A percentile compares a stretch with the other conserved stretches of the same genome.
These are phyloP conservation scores for Catamblyrhynchus diadema DNA, from an alignment of 2,797 vertebrate genomes.

Conservation along the genomic window DNA sequence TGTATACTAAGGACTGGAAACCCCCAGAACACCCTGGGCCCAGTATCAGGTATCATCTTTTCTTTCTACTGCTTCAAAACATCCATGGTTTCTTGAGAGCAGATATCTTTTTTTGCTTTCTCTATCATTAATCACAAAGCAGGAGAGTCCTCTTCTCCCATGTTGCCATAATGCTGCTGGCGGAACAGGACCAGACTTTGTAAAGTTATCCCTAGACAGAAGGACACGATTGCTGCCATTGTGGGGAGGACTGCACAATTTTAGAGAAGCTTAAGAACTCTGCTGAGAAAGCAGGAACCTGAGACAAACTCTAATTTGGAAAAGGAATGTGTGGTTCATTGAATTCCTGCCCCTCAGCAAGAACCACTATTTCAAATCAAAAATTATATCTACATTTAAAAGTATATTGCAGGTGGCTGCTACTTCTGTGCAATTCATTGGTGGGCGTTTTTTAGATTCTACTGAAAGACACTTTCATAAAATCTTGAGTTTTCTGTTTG, in stretches of 20 bases:
- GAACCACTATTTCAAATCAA: background rate
- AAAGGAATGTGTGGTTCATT: background rate
- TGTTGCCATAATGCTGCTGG: background rate
- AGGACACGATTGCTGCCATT: background rate
- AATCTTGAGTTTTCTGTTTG: background rate
- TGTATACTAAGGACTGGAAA: background rate
- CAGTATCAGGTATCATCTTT: background rate
- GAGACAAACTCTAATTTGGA: background rate
- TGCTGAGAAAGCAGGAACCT: background rate
- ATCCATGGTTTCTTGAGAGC: background rate
- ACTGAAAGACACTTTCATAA: background rate
- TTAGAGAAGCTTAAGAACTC: background rate
- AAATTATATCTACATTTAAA: background rate
- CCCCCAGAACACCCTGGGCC: background rate
- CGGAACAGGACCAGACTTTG: background rate
- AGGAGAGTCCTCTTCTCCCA: background rate
- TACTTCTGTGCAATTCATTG: background rate
- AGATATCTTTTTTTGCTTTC: background rate
- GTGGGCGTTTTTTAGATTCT: background rate
- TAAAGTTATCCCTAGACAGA: background rate
- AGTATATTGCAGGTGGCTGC: background rate
- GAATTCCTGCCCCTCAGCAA: background rate
- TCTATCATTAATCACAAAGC: background rate
- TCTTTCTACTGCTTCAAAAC: background rate
- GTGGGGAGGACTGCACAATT: background rate